Percentiles rank a stretch among this genome's conserved stretches.
These are phyloP conservation scores for Zeugodacus cucurbitae DNA, from an alignment of 1,140 invertebrate species.

Conservation along the genomic window DNA sequence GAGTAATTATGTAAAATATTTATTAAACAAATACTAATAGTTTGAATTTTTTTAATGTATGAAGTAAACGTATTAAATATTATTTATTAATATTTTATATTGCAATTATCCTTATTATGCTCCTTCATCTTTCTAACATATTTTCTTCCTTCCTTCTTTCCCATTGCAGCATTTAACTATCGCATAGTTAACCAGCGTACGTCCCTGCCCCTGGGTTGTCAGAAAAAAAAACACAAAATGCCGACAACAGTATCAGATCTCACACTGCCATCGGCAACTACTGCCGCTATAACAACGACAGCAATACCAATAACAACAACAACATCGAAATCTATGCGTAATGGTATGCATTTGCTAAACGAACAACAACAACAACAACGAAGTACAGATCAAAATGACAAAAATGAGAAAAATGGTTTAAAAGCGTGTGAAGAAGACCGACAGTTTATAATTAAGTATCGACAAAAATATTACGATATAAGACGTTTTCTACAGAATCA, in stretches of 20 bases:
- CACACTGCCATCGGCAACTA: background rate
- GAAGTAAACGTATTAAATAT: too few species aligned
- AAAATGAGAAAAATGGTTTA: background rate
- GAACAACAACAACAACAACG: background rate
- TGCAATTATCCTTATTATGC: too few species aligned
- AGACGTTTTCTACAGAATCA: conserved; percentile 70
- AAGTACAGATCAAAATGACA: background rate
- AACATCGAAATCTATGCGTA: background rate
- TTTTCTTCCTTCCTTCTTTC: too few species aligned
- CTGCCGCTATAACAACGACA: background rate
- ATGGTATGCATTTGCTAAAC: background rate
- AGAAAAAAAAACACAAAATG: background rate
- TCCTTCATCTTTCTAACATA: background rate
- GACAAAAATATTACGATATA: conserved; percentile 69
- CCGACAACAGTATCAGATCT: background rate
- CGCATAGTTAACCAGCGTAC: background rate
- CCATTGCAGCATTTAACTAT: background rate
- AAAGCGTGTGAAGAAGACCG: background rate
- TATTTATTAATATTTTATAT: too few species aligned
- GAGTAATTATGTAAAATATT: too few species aligned
- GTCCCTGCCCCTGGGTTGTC: too few species aligned
- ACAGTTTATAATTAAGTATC: conserved; percentile 68
- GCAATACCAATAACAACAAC: background rate
- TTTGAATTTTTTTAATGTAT: too few species aligned
- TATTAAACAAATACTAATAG: too few species aligned